A percentile compares a stretch with the other conserved stretches of the same genome.
Conservation (phyloP, 1,140 invertebrate genomes). For the Heliconius congener region DNA sequence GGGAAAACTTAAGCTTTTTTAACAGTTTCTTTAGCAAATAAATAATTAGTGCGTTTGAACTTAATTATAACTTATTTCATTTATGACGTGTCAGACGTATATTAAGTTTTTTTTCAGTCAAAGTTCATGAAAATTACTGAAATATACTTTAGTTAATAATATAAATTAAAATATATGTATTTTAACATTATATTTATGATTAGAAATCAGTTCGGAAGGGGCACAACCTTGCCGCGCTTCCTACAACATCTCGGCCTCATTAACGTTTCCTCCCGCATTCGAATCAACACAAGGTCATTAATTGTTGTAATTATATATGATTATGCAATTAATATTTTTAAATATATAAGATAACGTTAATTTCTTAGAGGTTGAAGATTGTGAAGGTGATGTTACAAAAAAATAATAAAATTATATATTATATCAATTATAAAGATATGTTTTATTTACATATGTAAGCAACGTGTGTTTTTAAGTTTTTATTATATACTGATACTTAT, state of each 20-base stretch:
- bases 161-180: conserved; percentile 1
- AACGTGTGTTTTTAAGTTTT: too few relatives aligned
- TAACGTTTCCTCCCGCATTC: conserved; percentile 48
- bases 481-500: too few relatives aligned
- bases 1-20: too few relatives aligned
- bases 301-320: conserved; percentile 46
- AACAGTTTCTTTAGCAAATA: too few relatives aligned
- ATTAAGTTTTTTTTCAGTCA: too few relatives aligned
- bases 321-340: conserved; percentile 39
- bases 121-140: too few relatives aligned
- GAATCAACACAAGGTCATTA: conserved; percentile 41
- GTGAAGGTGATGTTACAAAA: not conserved
- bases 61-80: too few relatives aligned
- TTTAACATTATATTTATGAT: not conserved
- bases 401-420: not conserved
- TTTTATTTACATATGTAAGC: too few relatives aligned
- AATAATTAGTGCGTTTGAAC: too few relatives aligned
- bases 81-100: too few relatives aligned
- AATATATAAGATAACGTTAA: conserved; percentile 16
- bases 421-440: not conserved
- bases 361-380: conserved; percentile 7
- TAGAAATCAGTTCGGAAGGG: conserved; percentile 33
- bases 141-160: not conserved
- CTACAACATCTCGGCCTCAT: conserved; percentile 55
- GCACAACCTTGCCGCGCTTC: conserved; percentile 50